A percentile compares a stretch with the other conserved stretches of the same genome.
These are phyloP conservation scores for Helicoverpa assulta DNA, from an alignment of 2,888 invertebrate species.

Conservation along the genomic window DNA sequence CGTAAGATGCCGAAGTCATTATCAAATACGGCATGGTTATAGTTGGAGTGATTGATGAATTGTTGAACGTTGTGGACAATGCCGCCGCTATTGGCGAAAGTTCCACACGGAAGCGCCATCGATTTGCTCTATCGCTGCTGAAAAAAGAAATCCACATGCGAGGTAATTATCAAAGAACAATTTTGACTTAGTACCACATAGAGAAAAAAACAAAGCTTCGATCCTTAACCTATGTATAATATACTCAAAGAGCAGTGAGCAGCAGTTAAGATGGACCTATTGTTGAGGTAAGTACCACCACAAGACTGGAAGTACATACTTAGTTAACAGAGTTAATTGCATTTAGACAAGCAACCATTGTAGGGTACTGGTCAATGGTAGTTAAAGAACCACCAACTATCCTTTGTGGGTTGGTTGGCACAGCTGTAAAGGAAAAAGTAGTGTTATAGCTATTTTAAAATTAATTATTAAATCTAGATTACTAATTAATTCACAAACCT, in stretches of 20 bases:
- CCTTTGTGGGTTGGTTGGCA: constrained; percentile 59
- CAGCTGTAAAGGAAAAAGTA: constrained; percentile 26
- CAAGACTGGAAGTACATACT: constrained; percentile 70
- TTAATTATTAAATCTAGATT: too few species aligned
- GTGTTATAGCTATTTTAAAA: too few species aligned
- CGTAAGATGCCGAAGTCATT: constrained; percentile 76
- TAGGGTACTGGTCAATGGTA: constrained; percentile 68
- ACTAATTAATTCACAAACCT: constrained; percentile 61
- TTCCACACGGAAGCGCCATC: constrained; percentile 72
- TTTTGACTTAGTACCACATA: too few species aligned
- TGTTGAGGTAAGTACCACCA: constrained; percentile 70
- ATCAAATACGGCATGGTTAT: constrained; percentile 62
- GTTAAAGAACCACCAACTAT: constrained; percentile 73
- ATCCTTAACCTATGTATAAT: too few species aligned
- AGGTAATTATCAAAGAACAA: too few species aligned
- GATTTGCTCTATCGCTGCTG: constrained; percentile 61
- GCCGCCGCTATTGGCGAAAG: constrained; percentile 74
- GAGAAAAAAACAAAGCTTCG: not conserved
- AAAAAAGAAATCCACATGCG: constrained; percentile 25
- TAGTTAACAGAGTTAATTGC: constrained; percentile 48
- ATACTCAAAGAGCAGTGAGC: constrained; percentile 48
- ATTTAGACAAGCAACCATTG: constrained; percentile 63
- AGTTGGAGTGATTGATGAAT: constrained; percentile 72
- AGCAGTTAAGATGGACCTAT: constrained; percentile 68
- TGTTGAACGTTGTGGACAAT: constrained; percentile 47